phyloP scores from a whole-genome alignment of 2,888 invertebrate species.

The Eristalis intricaria region DNA sequence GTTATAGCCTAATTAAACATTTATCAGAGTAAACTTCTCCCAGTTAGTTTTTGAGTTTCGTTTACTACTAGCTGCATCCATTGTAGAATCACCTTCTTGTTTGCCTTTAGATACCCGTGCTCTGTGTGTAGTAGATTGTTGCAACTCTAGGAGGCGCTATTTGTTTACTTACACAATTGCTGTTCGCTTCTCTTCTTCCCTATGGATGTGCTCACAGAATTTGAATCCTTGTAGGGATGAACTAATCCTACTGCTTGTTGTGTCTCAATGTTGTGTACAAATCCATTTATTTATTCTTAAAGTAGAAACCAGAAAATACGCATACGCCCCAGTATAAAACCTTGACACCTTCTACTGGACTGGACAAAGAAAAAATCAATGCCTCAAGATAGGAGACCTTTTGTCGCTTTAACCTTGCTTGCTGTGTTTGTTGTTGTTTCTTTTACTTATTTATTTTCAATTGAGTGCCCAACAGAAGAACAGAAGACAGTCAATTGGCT shows the following conservation, averaged over 20 bases:
- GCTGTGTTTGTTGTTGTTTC: background rate
- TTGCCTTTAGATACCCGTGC: background rate
- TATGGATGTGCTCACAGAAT: background rate
- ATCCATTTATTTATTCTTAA: background rate
- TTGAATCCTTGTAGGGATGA: background rate
- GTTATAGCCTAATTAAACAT: conserved; percentile 43
- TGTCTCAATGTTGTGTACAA: background rate
- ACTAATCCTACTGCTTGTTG: background rate
- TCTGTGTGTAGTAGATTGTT: background rate
- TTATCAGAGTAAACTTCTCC: conserved; percentile 51
- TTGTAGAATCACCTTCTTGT: conserved; percentile 26
- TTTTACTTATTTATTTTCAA: background rate
- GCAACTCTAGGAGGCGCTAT: background rate
- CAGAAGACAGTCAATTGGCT: conserved; percentile 5
- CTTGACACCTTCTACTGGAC: background rate
- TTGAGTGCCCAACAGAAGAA: background rate
- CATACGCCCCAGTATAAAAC: background rate
- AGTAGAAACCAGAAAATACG: background rate
- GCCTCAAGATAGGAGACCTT: conserved; percentile 1
- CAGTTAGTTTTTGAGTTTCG: conserved; percentile 23
- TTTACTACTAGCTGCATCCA: conserved; percentile 29
- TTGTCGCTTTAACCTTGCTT: background rate
- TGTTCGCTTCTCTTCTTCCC: background rate
- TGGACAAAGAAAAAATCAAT: conserved; percentile 11
- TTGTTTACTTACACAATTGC: background rate